Evolutionary conservation across 2,113 vertebrate genomes (phyloP).

Genomic region (Tympanuchus pallidicinctus): DNA sequence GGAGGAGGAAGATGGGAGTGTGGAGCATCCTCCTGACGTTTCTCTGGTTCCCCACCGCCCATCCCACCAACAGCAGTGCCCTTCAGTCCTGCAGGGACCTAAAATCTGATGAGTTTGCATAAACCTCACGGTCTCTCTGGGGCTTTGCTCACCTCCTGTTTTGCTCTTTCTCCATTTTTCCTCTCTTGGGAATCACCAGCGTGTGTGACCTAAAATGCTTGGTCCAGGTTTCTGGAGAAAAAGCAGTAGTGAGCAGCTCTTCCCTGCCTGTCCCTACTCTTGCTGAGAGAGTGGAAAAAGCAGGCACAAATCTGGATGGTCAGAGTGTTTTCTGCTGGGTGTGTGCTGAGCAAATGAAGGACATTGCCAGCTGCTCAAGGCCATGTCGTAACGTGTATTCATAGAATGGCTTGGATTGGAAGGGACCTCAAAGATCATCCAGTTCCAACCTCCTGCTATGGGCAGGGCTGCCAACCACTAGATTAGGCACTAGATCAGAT

Average conservation of each 20-base stretch:
- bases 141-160: neutral
- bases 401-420: too few relatives aligned
- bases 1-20: neutral
- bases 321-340: too few relatives aligned
- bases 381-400: neutral
- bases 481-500: too few relatives aligned
- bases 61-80: too few relatives aligned
- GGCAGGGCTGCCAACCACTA: neutral
- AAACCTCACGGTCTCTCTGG: too few relatives aligned
- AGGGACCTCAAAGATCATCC: neutral
- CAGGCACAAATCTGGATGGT: too few relatives aligned
- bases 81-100: neutral
- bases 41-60: neutral
- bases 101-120: neutral
- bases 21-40: too few relatives aligned
- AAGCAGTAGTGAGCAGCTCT: neutral
- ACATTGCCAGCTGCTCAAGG: neutral
- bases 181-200: neutral
- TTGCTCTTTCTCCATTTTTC: neutral
- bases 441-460: neutral
- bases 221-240: neutral
- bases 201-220: rapidly evolving
- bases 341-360: neutral
- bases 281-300: neutral
- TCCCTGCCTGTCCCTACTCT: neutral